Evolutionary conservation across 2,113 vertebrate genomes (phyloP), one percentile per base, ranked within the genome.

Genomic region (Esox niger): DNA sequence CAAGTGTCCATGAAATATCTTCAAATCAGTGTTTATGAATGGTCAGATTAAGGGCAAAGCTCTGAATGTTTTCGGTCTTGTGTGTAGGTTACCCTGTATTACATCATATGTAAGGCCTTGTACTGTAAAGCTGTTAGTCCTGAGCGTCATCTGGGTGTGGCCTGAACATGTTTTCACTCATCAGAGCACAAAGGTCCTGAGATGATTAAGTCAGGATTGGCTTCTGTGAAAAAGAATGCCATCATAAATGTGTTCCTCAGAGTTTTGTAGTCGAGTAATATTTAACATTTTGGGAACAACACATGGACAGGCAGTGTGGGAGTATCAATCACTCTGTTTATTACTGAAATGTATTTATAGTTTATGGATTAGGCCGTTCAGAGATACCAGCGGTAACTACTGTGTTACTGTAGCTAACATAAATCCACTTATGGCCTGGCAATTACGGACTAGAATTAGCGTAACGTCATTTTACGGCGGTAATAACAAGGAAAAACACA

Each of bases 151-250:
- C 55, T 3, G 59, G 21, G 11, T 61, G 23, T 23, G 31, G 30
- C 55, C 9, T 27, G 23, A n/a, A 54, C 9, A 21, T 54, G 25
- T 33, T 59, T 49, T 47, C 10, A 23, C 66, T 73, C 57, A 66
- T 29, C 52, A 54, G 49, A 68, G 75, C 55, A 61, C 77, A 77
- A 82, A 85, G 79, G 73, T 81, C 77, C 60, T 10, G 6, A 69
- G 74, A 61, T 35, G 65, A 69, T 70, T 59, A 52, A 11, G 30
- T 61, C 65, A 59, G 54, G 64, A 56, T 62, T 54, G 31, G 73
- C 70, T 52, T 5, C 1, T n/a, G 30, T 60, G 54, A 49, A 62
- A 76, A 26, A n/a, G n/a, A n/a, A 33, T 58, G 60, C 27, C 25
- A 35, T 63, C 33, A 79, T 81, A 65, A 83, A 71, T 75, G 66